phyloP scores from a whole-genome alignment of 2,888 invertebrate genomes.

The Hirtodrosophila confusa region DNA sequence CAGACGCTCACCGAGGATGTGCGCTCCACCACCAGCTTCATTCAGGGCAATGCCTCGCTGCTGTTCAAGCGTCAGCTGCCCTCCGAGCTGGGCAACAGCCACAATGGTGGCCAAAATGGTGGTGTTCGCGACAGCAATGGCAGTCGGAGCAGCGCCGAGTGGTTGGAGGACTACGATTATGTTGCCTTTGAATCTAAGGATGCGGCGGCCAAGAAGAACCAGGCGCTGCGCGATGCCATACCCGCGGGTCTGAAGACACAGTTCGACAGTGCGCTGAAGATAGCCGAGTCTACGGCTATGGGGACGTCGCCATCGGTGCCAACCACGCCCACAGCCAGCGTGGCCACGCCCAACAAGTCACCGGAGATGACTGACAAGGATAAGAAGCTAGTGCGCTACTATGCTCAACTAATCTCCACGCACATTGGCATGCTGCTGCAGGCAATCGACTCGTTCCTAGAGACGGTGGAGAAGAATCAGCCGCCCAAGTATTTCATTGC shows the following conservation, averaged over 20 bases:
- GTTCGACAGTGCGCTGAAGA: constrained; percentile 90
- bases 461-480: constrained; percentile 95
- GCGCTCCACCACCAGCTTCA: constrained; percentile 94
- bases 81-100: constrained; percentile 13
- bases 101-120: constrained; percentile 31
- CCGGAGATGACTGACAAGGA: constrained; percentile 89
- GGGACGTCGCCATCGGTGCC: constrained; percentile 79
- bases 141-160: constrained; percentile 84
- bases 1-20: constrained; percentile 95
- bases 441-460: constrained; percentile 96
- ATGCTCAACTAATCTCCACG: constrained; percentile 93
- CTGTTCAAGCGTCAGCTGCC: constrained; percentile 87
- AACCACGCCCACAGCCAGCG: constrained; percentile 41
- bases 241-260: constrained; percentile 89
- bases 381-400: constrained; percentile 93
- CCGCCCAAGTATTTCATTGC: constrained; percentile 97
- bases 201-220: constrained; percentile 88
- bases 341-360: constrained; percentile 46
- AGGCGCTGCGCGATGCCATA: constrained; percentile 89
- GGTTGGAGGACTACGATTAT: constrained; percentile 95
- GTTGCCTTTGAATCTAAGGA: constrained; percentile 93
- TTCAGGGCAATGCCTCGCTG: constrained; percentile 92
- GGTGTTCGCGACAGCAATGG: constrained; percentile 15
- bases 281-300: constrained; percentile 88
- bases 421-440: constrained; percentile 93